Conservation (phyloP, 2,888 invertebrate species). For the Dicranocentrus wangi region DNA sequence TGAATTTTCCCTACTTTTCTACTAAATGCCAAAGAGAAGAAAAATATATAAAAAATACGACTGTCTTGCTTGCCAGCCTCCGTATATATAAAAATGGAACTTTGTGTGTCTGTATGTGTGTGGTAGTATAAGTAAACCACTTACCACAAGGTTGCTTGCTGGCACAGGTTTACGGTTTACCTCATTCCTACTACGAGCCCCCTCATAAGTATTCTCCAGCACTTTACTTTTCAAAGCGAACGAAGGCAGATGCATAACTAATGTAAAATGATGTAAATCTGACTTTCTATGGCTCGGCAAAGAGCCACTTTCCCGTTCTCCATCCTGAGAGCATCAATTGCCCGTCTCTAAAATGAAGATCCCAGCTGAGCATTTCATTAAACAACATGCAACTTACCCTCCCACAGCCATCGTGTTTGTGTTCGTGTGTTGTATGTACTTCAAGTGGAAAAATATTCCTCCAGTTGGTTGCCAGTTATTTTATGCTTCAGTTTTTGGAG, state of each 20-base stretch:
- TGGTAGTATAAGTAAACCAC: no score
- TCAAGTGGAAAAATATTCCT: neutral
- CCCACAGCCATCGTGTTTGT: neutral
- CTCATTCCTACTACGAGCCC: no score
- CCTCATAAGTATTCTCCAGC: no score
- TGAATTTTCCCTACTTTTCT: neutral
- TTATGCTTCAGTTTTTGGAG: neutral
- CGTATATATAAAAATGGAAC: no score
- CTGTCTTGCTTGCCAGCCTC: no score
- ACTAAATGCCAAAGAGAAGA: neutral
- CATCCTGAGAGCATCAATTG: neutral
- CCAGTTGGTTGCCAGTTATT: neutral
- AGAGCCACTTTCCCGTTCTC: neutral
- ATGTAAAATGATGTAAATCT: conserved; percentile 10
- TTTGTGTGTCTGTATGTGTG: no score
- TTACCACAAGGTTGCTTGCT: neutral
- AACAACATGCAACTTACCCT: neutral
- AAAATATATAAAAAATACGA: neutral
- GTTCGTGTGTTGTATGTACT: neutral
- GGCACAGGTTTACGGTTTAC: neutral
- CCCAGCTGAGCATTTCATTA: neutral
- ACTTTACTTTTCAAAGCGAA: no score
- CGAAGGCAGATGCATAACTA: neutral
- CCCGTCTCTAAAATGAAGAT: neutral
- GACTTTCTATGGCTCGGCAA: neutral